Evolutionary conservation across 2,888 invertebrate species (phyloP).

Genomic region (Megastigmus dorsalis): DNA sequence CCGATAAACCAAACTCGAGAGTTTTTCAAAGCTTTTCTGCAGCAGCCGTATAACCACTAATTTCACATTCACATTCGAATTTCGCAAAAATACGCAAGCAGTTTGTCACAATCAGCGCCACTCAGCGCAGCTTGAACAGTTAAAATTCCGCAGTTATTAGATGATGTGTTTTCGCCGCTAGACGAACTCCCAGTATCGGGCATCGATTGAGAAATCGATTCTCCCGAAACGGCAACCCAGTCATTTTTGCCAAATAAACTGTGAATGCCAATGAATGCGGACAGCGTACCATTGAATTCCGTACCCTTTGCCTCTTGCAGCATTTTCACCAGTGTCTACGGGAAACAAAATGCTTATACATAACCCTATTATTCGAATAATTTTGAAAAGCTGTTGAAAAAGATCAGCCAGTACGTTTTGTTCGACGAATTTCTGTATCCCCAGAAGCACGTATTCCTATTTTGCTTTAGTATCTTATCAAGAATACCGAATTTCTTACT

Average conservation of each 20-base stretch:
- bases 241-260: conserved; percentile 13
- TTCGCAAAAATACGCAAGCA: conserved; percentile 10
- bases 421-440: too few relatives aligned
- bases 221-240: conserved; percentile 33
- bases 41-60: too few relatives aligned
- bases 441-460: too few relatives aligned
- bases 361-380: too few relatives aligned
- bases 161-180: too few relatives aligned
- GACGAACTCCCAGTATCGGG: neutral
- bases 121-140: neutral
- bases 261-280: conserved; percentile 36
- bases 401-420: too few relatives aligned
- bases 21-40: too few relatives aligned
- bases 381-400: too few relatives aligned
- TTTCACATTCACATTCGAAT: neutral
- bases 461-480: too few relatives aligned
- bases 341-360: too few relatives aligned
- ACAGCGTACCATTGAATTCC: neutral
- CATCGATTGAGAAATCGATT: conserved; percentile 2
- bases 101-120: neutral
- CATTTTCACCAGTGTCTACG: neutral
- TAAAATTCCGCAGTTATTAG: conserved; percentile 11
- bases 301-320: neutral
- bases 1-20: too few relatives aligned
- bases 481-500: too few relatives aligned